Conservation (phyloP, 2,888 invertebrate species). For the Coronaproctus castanopsis region DNA sequence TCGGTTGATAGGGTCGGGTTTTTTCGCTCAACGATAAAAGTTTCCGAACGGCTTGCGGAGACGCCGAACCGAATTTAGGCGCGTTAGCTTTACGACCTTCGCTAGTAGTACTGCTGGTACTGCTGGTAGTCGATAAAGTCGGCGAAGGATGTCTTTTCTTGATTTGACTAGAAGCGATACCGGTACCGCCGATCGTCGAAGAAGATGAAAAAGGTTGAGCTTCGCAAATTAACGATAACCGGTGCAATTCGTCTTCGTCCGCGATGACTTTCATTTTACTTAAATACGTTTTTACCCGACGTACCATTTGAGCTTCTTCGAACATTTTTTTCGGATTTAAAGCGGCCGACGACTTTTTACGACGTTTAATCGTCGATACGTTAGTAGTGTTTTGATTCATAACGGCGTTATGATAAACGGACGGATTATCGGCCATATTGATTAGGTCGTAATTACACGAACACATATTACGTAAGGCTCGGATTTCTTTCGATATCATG, state of each 20-base stretch:
- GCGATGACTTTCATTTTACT: constrained; percentile 77
- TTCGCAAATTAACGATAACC: constrained; percentile 78
- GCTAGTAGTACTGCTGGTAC: constrained; percentile 67
- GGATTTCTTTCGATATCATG: constrained; percentile 93
- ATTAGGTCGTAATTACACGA: constrained; percentile 71
- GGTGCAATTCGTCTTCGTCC: constrained; percentile 75
- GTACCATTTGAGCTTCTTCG: constrained; percentile 96
- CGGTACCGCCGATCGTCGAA: constrained; percentile 24
- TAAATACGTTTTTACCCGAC: constrained; percentile 87
- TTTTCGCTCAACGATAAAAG: constrained; percentile 79
- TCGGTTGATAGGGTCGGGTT: constrained; percentile 69
- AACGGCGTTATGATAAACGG: neutral
- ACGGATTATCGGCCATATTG: neutral
- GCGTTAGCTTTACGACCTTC: constrained; percentile 37
- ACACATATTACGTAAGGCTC: constrained; percentile 80
- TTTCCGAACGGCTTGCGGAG: constrained; percentile 92
- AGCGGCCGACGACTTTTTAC: constrained; percentile 72
- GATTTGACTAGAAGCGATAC: constrained; percentile 31
- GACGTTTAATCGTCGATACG: constrained; percentile 63
- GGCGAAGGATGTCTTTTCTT: constrained; percentile 79
- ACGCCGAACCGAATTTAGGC: constrained; percentile 48
- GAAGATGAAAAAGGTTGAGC: constrained; percentile 24
- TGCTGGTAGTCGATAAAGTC: constrained; percentile 76
- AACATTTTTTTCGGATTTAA: constrained; percentile 97
- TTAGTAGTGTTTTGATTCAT: constrained; percentile 29